Evolutionary conservation across 2,113 vertebrate species (phyloP), one percentile per base, ranked within the genome.

Genomic region (Pedionomus torquatus): DNA sequence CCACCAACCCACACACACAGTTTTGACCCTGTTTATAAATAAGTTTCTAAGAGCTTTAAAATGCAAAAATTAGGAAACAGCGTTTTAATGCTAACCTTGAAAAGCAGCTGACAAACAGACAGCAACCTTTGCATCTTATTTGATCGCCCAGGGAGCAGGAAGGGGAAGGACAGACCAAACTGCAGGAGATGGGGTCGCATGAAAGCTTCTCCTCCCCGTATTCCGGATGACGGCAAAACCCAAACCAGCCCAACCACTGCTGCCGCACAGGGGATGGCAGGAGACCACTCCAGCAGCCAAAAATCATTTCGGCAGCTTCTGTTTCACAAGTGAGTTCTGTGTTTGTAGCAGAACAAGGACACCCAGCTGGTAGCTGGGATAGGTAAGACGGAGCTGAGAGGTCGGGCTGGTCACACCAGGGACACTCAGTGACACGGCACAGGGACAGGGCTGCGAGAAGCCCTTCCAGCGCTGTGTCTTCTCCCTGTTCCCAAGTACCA

Each of bases 271-370:
- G 23, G 92, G 93, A 96, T 96, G 96, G 97, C 95, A 96, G 87
- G 80, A 98, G 94, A 95, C 89, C 77, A 52, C 94, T 97, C 74
- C 9, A 93, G 96, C 95, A 96, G 97, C 97, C 97, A 98, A 96
- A 35, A 52, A 54, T 86, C 13, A 48, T 96, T 94, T 95, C 87
- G 92, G 79, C 98, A 97, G 97, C 97, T 97, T 93, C 95, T 97
- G 95, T 83, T 93, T 83, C 85, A 93, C 95, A 91, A 95, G 88
- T 35, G 5, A 96, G 95, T 92, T 48, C 72, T 87, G 94, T 20
- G 33, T 60, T 61, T 94, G 80, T 93, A 96, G 97, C 28, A 58
- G 64, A 5, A 54, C 33, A 58, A 33, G 74, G 88, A 90, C 94
- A 95, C 37, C 88, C 35, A 79, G 91, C 75, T 93, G 92, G 94